These are phyloP conservation scores for Endomychus coccineus DNA, from an alignment of 2,888 invertebrate genomes.

Conservation along the genomic window DNA sequence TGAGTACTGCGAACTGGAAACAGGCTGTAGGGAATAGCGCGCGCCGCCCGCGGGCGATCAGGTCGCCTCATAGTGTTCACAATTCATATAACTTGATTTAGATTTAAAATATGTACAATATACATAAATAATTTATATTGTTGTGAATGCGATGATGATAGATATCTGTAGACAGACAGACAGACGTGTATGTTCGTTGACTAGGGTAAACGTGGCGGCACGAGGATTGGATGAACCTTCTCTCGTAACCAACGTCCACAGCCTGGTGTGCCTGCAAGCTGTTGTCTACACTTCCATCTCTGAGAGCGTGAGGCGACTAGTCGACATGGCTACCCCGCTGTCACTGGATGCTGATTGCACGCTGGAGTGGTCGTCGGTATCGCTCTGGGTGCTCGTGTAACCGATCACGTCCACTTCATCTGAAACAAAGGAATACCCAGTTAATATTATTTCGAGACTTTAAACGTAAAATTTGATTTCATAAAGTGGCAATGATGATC, in stretches of 20 bases:
- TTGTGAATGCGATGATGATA: no score
- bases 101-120: no score
- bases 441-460: no score
- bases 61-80: no score
- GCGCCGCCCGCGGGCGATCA: no score
- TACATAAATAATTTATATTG: no score
- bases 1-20: no score
- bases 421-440: slow-evolving; percentile 46
- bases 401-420: slow-evolving; percentile 83
- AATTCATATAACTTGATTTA: no score
- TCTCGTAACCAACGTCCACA: slow-evolving; percentile 33
- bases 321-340: slow-evolving; percentile 65
- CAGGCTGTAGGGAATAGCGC: no score
- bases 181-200: slow-evolving; percentile 31
- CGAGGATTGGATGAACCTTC: slow-evolving; percentile 24
- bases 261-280: slow-evolving; percentile 26
- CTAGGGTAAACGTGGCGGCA: slow-evolving; percentile 31
- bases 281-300: slow-evolving; percentile 50
- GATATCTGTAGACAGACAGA: slow-evolving; percentile 24
- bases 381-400: slow-evolving; percentile 77
- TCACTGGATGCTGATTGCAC: slow-evolving; percentile 65
- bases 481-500: no score
- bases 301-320: slow-evolving; percentile 57
- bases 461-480: no score
- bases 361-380: slow-evolving; percentile 76